Conservation (phyloP, 2,113 vertebrate genomes). For the Pavo muticus region DNA sequence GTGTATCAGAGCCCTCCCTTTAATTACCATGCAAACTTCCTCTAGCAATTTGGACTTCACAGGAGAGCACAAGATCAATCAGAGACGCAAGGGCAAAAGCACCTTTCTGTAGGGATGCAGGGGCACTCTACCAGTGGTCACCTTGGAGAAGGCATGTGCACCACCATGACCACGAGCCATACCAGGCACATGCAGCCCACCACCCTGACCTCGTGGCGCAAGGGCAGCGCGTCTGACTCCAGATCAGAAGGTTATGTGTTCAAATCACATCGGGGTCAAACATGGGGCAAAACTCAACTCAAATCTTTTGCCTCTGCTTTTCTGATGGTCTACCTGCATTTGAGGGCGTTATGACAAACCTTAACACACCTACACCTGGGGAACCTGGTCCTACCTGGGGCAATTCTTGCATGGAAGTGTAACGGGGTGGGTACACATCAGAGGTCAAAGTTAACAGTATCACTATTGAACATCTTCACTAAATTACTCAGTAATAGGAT, state of each 20-base stretch:
- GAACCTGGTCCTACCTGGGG: too few relatives aligned
- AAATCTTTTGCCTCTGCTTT: too few relatives aligned
- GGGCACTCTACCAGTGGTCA: background rate
- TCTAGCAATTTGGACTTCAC: background rate
- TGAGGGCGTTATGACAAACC: too few relatives aligned
- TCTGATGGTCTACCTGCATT: too few relatives aligned
- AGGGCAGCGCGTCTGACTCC: conserved; percentile 50
- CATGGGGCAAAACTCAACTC: too few relatives aligned
- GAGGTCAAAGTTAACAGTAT: background rate
- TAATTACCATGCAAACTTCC: background rate
- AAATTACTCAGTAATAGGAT: background rate
- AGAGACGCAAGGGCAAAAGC: background rate
- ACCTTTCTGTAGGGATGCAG: background rate
- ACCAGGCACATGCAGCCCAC: accelerated
- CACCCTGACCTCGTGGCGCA: background rate
- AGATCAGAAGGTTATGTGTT: conserved; percentile 63
- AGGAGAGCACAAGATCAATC: background rate
- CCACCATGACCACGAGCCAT: accelerated
- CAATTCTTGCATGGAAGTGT: too few relatives aligned
- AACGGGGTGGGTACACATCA: too few relatives aligned
- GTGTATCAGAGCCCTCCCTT: background rate
- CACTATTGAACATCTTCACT: background rate
- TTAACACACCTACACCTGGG: too few relatives aligned
- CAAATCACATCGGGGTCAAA: conserved; percentile 42
- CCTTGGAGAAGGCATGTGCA: background rate